These are phyloP conservation scores for Eonycteris spelaea DNA, from an alignment of 2,113 vertebrate genomes.

Conservation along the genomic window DNA sequence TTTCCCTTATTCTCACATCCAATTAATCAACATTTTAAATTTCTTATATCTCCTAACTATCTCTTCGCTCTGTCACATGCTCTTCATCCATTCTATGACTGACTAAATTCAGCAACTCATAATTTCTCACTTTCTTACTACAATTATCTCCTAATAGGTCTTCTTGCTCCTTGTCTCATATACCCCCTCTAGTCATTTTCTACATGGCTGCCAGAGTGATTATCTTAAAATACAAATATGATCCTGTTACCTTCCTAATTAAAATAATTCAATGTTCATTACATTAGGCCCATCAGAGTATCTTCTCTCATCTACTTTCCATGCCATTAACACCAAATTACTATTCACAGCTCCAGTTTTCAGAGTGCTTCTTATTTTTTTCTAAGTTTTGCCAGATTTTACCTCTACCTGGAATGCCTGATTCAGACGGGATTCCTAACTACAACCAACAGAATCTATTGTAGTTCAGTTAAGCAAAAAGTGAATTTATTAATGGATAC, in stretches of 20 bases:
- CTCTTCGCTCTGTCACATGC: not conserved
- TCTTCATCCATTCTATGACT: not conserved
- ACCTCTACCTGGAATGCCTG: not conserved
- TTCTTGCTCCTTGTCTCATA: not conserved
- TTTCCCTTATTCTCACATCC: not conserved
- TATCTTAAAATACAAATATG: not conserved
- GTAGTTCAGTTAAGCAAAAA: not conserved
- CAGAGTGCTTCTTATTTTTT: not conserved
- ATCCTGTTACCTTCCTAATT: not conserved
- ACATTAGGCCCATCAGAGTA: not conserved
- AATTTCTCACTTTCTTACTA: not conserved
- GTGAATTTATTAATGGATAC: not conserved
- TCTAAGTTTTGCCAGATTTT: not conserved
- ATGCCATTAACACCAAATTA: not conserved
- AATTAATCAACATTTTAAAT: not conserved
- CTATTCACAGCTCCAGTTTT: not conserved
- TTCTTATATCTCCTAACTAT: not conserved
- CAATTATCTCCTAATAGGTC: not conserved
- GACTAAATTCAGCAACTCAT: not conserved
- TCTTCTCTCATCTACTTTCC: not conserved
- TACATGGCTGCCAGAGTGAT: not conserved
- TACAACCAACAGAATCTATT: not conserved
- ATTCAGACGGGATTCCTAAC: not conserved
- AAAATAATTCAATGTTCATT: not conserved
- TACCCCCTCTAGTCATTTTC: not conserved